Conservation (phyloP, 2,113 vertebrate species). For the Pyxicephalus adspersus region DNA sequence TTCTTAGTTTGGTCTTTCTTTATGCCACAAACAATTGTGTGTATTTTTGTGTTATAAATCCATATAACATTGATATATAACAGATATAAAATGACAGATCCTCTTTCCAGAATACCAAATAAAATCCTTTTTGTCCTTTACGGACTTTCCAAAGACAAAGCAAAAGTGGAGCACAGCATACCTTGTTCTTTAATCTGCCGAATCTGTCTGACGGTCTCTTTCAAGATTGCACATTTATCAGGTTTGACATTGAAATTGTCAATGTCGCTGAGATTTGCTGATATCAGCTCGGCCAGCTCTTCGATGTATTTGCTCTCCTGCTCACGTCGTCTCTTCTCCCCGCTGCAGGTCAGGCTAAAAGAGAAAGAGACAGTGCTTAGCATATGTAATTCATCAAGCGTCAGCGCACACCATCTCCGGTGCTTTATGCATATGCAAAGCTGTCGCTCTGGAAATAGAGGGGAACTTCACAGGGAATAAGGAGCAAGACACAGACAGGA, state of each 20-base stretch:
- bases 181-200: slow-evolving; percentile 99
- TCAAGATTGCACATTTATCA: slow-evolving; percentile 98
- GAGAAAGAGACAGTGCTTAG: slow-evolving; percentile 29
- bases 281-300: slow-evolving; percentile 97
- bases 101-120: no score
- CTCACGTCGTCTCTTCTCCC: slow-evolving; percentile 95
- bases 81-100: no score
- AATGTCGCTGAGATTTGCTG: slow-evolving; percentile 97
- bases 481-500: neutral
- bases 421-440: slow-evolving; percentile 15
- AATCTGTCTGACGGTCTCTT: slow-evolving; percentile 98
- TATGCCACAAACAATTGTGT: no score
- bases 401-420: neutral
- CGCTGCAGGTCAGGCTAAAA: slow-evolving; percentile 76
- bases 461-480: neutral
- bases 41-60: no score
- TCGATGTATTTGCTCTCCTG: slow-evolving; percentile 99
- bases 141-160: slow-evolving; percentile 17
- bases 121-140: neutral
- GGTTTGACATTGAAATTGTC: slow-evolving; percentile 99
- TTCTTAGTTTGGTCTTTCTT: no score
- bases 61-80: no score
- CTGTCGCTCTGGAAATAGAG: neutral
- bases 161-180: slow-evolving; percentile 59
- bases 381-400: neutral